Evolutionary conservation across 2,888 invertebrate genomes (phyloP).

Genomic region (Cenopis cana): DNA sequence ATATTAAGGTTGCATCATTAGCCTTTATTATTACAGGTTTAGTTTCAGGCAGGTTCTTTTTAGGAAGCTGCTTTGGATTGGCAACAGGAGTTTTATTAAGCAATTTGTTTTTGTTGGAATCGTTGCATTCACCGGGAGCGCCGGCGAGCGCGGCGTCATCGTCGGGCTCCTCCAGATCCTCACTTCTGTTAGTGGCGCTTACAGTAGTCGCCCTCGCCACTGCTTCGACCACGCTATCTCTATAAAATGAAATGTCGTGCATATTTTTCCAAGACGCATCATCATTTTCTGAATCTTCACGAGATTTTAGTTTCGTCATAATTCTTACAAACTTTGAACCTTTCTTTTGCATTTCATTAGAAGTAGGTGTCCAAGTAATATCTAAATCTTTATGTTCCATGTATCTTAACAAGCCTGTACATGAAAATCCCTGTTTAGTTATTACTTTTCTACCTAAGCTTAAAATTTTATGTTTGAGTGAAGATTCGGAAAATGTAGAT

Average conservation of each 20-base stretch:
- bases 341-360: constrained; percentile 46
- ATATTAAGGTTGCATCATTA: constrained; percentile 5
- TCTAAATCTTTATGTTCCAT: constrained; percentile 70
- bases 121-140: constrained; percentile 12
- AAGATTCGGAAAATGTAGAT: constrained; percentile 52
- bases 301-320: constrained; percentile 58
- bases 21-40: constrained; percentile 42
- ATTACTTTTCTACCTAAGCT: constrained; percentile 75
- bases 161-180: constrained; percentile 2
- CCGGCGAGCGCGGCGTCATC: background rate
- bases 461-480: constrained; percentile 70
- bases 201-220: background rate
- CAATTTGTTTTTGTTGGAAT: constrained; percentile 52
- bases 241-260: constrained; percentile 31
- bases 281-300: constrained; percentile 46
- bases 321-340: constrained; percentile 62
- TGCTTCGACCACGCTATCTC: background rate
- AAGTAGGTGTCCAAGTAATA: constrained; percentile 63
- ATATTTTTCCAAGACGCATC: constrained; percentile 57
- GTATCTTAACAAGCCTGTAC: constrained; percentile 68
- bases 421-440: constrained; percentile 62
- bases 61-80: constrained; percentile 75
- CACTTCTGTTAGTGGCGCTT: background rate
- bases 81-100: constrained; percentile 70
- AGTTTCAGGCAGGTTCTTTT: constrained; percentile 51